phyloP scores from a whole-genome alignment of 2,113 vertebrate genomes.

The Cnemophilus loriae region DNA sequence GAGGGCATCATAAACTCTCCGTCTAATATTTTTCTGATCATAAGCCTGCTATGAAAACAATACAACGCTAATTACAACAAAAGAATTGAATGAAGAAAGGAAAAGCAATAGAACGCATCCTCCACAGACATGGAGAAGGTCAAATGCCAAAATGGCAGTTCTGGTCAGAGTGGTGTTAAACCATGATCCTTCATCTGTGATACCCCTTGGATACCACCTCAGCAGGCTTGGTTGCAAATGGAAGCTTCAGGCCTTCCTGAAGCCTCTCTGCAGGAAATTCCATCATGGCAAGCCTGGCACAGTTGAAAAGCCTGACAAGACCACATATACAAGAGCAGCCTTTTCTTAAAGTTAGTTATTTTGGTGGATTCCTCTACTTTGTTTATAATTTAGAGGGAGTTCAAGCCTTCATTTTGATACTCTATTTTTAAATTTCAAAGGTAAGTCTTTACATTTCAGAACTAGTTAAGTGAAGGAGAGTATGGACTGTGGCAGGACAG shows the following conservation, averaged over 20 bases:
- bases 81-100: not conserved
- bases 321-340: not conserved
- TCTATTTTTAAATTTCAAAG: not conserved
- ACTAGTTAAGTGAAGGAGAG: not conserved
- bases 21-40: slow-evolving; percentile 87
- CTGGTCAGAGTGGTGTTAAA: not conserved
- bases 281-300: not conserved
- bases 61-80: not conserved
- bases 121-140: not conserved
- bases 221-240: not conserved
- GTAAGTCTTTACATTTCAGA: not conserved
- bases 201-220: not conserved
- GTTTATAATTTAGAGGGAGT: not conserved
- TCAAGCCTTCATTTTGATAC: not conserved
- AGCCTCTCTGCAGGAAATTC: not conserved
- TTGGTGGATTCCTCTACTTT: not conserved
- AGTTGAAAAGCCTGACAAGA: not conserved
- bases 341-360: not conserved
- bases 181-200: not conserved
- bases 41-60: slow-evolving; percentile 78
- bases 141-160: not conserved
- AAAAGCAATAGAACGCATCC: not conserved
- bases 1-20: slow-evolving; percentile 86
- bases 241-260: not conserved
- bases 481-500: not conserved